phyloP scores from a whole-genome alignment of 2,797 vertebrate genomes.

The Oreonectes daqikongensis region DNA sequence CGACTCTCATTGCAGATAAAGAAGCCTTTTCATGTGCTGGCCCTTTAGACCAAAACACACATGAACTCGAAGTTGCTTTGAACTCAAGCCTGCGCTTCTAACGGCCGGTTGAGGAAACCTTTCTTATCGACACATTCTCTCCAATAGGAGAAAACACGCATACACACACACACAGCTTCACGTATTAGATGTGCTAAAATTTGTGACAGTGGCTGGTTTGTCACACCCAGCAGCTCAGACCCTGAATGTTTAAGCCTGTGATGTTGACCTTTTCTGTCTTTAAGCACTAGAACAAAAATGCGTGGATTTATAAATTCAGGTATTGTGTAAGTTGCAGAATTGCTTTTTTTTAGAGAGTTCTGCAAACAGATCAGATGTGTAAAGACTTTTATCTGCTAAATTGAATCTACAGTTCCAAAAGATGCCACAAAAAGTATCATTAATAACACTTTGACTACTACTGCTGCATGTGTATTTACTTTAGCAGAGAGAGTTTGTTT shows the following conservation, averaged over 20 bases:
- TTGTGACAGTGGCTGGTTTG: constrained; percentile 30
- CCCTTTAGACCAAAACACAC: constrained; percentile 67
- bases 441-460: neutral
- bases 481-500: neutral
- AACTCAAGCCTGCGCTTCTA: constrained; percentile 59
- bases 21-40: constrained; percentile 76
- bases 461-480: constrained; percentile 7
- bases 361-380: neutral
- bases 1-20: constrained; percentile 75
- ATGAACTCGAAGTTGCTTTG: constrained; percentile 67
- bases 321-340: neutral
- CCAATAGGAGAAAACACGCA: constrained; percentile 6
- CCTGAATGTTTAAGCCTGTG: neutral
- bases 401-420: neutral
- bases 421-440: neutral
- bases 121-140: constrained; percentile 45
- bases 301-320: neutral
- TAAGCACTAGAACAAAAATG: neutral
- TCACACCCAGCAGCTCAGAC: constrained; percentile 11
- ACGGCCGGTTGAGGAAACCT: constrained; percentile 25
- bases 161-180: constrained; percentile 1
- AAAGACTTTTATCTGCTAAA: neutral
- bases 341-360: neutral
- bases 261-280: constrained; percentile 7
- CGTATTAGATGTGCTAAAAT: constrained; percentile 37